Base-by-base conservation (phyloP, 2,113 vertebrate species). In the Calonectris borealis region DNA sequence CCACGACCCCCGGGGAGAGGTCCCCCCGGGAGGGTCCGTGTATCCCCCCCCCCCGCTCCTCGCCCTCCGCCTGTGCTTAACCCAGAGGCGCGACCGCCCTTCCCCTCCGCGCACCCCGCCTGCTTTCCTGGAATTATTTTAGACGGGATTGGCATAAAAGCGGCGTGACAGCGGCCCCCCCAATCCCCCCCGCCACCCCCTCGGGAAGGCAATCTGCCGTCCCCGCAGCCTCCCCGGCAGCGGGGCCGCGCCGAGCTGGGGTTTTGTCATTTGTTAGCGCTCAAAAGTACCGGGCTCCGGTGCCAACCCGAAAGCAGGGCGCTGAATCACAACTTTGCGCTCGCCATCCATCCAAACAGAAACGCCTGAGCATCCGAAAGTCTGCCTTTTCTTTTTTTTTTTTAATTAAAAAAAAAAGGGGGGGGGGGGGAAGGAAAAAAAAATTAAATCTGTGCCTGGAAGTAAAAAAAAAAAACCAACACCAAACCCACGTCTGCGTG, bases 241-340 rank as follows among this genome's bases (percentile, higher is more conserved):
- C 48, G 57, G 57, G 61, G 64, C 40, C 77, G 48, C 72, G 51
- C 14, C 52, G 46, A 80, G 71, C 57, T 10, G 48, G 44, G 69
- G 60, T 48, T 48, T 86, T 91, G 78, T 88, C n/a, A 58, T 88
- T 88, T 88, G 52, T 72, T 55, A 93, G 18, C 34, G 70, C 52
- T 83, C 77, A 40, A 81, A 97, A 96, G 60, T 95, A 86, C 40
- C 36, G 78, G 71, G 54, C 88, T 94, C 6, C 10, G n/a, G 61
- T 94, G 87, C 91, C 76, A 92, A 81, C 57, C 72, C 70, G 44
- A 94, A 92, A 93, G 66, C 69, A 86, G 65, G 70, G 58, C 16
- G n/a, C 44, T 61, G 87, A 52, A 80, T 86, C 78, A 79, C 75
- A 90, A 72, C 69, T 86, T 89, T 65, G 16, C 21, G 24, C 34